These are phyloP conservation scores for Eulacestoma nigropectus DNA, from an alignment of 2,113 vertebrate species.

Conservation along the genomic window DNA sequence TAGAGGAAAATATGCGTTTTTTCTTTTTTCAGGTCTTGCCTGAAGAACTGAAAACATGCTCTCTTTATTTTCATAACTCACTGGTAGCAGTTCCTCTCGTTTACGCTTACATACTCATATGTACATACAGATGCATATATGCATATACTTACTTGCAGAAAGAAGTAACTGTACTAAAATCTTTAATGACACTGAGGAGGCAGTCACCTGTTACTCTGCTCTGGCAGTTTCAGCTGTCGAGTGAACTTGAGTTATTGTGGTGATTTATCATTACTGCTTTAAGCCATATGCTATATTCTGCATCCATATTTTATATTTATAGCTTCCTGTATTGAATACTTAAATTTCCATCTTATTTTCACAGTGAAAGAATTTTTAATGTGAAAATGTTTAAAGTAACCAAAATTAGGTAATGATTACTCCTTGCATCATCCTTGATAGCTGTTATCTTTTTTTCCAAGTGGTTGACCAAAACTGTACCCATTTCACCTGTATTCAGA, in stretches of 20 bases:
- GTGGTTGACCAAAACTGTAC: not conserved
- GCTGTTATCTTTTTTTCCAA: not conserved
- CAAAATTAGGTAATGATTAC: not conserved
- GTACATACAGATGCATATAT: not conserved
- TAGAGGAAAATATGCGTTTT: not conserved
- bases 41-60: not conserved
- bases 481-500: not conserved
- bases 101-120: not conserved
- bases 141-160: not conserved
- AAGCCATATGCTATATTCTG: not conserved
- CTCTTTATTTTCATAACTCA: not conserved
- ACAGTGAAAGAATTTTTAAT: not conserved
- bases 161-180: not conserved
- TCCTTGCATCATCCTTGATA: not conserved
- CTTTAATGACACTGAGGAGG: not conserved
- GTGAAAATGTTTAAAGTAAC: no score
- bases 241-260: slow-evolving; percentile 23
- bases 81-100: not conserved
- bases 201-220: slow-evolving; percentile 27
- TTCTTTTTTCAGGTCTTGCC: not conserved
- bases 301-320: slow-evolving; percentile 28
- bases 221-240: slow-evolving; percentile 20
- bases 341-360: not conserved
- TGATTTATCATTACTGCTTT: slow-evolving; percentile 32
- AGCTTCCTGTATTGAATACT: not conserved